Conservation (phyloP, 2,888 invertebrate genomes). For the Anarsia innoxiella region DNA sequence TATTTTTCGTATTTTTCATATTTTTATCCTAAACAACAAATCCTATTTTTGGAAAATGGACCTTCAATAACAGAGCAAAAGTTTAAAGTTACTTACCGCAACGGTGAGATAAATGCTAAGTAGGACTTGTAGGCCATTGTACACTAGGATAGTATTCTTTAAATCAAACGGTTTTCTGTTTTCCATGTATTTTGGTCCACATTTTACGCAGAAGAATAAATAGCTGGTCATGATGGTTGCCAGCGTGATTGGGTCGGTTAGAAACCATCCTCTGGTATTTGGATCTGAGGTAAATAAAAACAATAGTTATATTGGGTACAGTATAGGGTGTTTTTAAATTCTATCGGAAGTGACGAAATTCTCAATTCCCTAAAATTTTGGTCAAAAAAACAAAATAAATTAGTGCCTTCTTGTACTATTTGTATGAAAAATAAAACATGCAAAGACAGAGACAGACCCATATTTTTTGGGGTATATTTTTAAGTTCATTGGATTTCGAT, state of each 20-base stretch:
- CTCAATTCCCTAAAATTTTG: too few relatives aligned
- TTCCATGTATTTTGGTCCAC: conserved; percentile 80
- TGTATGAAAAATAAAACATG: too few relatives aligned
- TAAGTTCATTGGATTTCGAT: too few relatives aligned
- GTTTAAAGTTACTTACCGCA: conserved; percentile 28
- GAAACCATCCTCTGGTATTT: conserved; percentile 77
- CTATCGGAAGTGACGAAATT: too few relatives aligned
- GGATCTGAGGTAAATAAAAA: conserved; percentile 67
- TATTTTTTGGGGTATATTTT: too few relatives aligned
- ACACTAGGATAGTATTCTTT: conserved; percentile 79
- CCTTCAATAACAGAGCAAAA: not conserved
- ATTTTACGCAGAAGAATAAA: conserved; percentile 77
- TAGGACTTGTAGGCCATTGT: conserved; percentile 86
- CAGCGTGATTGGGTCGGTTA: conserved; percentile 79
- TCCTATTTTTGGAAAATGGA: not conserved
- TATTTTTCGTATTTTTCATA: too few relatives aligned
- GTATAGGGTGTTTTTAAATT: too few relatives aligned
- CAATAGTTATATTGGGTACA: too few relatives aligned
- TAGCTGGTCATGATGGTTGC: conserved; percentile 73
- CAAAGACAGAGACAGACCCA: too few relatives aligned
- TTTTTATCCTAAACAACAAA: not conserved
- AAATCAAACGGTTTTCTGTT: conserved; percentile 79
- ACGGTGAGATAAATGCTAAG: conserved; percentile 80
- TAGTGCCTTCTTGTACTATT: too few relatives aligned
- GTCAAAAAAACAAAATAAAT: too few relatives aligned